phyloP scores from a whole-genome alignment of 1,140 invertebrate genomes.

The Conus betulinus region DNA sequence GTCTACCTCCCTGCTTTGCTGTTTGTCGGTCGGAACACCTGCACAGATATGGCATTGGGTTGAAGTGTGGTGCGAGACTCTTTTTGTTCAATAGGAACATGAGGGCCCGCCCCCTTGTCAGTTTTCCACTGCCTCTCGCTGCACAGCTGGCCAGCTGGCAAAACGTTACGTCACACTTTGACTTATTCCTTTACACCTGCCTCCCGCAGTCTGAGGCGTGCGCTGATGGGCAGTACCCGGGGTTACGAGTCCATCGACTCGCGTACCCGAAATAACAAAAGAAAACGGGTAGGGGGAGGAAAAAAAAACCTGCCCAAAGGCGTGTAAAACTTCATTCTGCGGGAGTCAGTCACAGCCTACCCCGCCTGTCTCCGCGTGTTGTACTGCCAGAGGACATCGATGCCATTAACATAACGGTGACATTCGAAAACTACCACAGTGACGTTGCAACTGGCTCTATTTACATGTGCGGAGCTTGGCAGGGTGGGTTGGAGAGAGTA shows the following conservation, averaged over 20 bases:
- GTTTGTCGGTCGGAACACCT: neutral
- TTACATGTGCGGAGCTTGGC: slow-evolving; percentile 28
- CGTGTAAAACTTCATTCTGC: no score
- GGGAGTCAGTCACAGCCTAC: no score
- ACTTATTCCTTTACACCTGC: neutral
- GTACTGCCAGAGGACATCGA: no score
- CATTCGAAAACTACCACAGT: neutral
- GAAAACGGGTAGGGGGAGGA: no score
- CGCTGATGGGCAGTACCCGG: neutral
- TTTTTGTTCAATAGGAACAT: neutral
- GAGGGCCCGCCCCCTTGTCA: slow-evolving; percentile 17
- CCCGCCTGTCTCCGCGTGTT: no score
- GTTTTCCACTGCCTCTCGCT: neutral
- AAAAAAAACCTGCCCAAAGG: no score
- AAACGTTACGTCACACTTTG: slow-evolving; percentile 27
- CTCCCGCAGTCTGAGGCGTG: neutral
- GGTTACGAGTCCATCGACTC: neutral
- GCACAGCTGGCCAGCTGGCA: neutral
- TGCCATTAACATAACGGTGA: neutral
- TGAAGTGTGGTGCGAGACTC: neutral
- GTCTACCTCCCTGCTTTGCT: neutral
- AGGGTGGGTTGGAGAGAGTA: slow-evolving; percentile 17
- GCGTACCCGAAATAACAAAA: neutral
- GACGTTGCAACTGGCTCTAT: neutral
- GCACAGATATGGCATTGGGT: neutral